These are phyloP conservation scores for Pasiphila rectangulata DNA, from an alignment of 2,888 invertebrate species.

Conservation along the genomic window DNA sequence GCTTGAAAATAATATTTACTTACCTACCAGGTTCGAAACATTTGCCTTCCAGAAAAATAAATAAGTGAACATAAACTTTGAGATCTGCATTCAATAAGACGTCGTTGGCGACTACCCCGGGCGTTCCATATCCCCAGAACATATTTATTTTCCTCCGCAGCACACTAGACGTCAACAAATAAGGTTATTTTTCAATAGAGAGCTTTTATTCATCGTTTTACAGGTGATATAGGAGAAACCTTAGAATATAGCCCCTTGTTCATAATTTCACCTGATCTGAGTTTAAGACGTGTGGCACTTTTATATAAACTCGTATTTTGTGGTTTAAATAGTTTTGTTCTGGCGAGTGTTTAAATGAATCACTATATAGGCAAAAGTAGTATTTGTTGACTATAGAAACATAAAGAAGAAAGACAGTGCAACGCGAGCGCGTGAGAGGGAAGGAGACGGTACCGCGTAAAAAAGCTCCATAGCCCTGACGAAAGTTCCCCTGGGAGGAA, in stretches of 20 bases:
- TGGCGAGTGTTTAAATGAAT: too few relatives aligned
- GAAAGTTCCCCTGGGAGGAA: too few relatives aligned
- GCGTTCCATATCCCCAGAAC: constrained; percentile 62
- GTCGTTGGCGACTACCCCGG: constrained; percentile 57
- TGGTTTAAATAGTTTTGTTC: too few relatives aligned
- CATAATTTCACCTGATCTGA: neutral
- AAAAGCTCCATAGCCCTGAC: too few relatives aligned
- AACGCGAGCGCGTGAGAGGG: too few relatives aligned
- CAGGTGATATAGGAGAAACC: constrained; percentile 42
- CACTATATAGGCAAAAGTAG: too few relatives aligned
- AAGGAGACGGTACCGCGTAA: too few relatives aligned
- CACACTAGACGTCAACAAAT: constrained; percentile 76
- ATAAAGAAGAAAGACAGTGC: too few relatives aligned
- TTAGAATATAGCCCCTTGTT: neutral
- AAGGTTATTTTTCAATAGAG: constrained; percentile 74
- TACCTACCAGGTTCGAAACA: constrained; percentile 15
- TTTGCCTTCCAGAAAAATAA: constrained; percentile 39
- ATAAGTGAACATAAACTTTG: constrained; percentile 42
- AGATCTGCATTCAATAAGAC: constrained; percentile 63
- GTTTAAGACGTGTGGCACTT: neutral
- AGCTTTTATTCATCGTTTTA: constrained; percentile 58
- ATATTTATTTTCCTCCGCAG: constrained; percentile 74
- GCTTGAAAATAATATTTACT: constrained; percentile 25
- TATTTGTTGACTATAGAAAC: too few relatives aligned
- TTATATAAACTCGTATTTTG: too few relatives aligned